A percentile compares a stretch with the other conserved stretches of the same genome.
phyloP scores from a whole-genome alignment of 2,113 vertebrate species.

The Ciconia maguari region DNA sequence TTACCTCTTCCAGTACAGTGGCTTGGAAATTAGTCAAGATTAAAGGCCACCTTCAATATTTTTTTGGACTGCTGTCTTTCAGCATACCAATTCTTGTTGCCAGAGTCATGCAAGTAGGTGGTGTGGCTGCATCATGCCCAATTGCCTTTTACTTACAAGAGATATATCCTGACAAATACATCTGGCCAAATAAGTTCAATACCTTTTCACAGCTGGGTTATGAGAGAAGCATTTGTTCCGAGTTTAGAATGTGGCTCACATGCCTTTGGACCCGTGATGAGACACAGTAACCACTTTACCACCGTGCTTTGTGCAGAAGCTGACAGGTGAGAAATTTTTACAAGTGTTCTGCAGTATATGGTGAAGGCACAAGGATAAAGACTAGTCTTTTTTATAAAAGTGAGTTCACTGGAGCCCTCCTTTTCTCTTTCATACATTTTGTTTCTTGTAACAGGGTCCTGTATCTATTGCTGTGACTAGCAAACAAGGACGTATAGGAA shows the following conservation, averaged over 20 bases:
- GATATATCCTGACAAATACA: neutral
- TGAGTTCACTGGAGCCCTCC: neutral
- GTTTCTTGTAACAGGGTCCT: neutral
- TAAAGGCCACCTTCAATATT: neutral
- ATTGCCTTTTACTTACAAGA: neutral
- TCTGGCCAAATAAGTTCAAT: neutral
- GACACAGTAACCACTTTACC: neutral
- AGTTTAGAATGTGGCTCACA: fast-evolving
- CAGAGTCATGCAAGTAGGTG: neutral
- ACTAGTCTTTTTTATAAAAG: neutral
- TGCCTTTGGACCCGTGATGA: neutral
- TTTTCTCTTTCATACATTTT: neutral
- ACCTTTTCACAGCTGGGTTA: neutral
- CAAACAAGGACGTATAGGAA: neutral
- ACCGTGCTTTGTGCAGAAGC: neutral
- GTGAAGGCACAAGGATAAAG: neutral
- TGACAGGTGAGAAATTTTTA: neutral
- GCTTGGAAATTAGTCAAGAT: neutral
- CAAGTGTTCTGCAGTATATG: neutral
- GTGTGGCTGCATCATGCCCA: neutral
- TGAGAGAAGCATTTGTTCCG: neutral
- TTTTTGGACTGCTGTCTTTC: neutral
- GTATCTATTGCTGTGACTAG: neutral
- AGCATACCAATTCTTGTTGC: neutral
- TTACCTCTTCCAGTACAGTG: neutral